Percentiles rank a stretch among this genome's conserved stretches.
Evolutionary conservation across 2,113 vertebrate species (phyloP).

Genomic region (Columba livia): DNA sequence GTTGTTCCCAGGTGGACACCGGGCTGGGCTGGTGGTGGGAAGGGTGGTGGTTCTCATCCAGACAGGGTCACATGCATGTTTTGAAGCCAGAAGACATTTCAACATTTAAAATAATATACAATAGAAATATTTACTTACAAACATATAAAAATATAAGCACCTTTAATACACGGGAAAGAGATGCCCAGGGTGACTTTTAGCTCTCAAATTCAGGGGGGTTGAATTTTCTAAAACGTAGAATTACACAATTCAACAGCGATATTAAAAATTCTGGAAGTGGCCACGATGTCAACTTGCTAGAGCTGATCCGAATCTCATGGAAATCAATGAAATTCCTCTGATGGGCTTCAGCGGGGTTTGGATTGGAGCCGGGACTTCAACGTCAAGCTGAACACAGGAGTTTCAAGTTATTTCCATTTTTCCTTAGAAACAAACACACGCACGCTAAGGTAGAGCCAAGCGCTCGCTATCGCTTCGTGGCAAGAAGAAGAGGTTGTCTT

Average conservation of each 20-base stretch:
- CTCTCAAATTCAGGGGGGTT: background rate
- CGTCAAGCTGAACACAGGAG: background rate
- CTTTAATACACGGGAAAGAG: conserved; percentile 83
- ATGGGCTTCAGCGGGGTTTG: background rate
- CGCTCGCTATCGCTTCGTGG: background rate
- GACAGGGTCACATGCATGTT: conserved; percentile 80
- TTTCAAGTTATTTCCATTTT: conserved; percentile 62
- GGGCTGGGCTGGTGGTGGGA: background rate
- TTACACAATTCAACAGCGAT: background rate
- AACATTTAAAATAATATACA: conserved; percentile 85
- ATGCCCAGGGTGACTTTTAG: conserved; percentile 71
- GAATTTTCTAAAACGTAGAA: background rate
- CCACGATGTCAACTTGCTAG: background rate
- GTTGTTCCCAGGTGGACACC: background rate
- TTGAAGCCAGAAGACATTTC: conserved; percentile 82
- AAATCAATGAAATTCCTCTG: background rate
- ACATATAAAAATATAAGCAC: conserved; percentile 92
- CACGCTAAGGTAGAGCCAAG: background rate
- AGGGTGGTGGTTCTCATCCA: background rate
- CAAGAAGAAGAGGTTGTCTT: background rate
- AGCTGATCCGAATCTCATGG: background rate
- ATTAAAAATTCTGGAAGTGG: background rate
- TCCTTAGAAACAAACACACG: background rate
- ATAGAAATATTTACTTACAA: conserved; percentile 93
- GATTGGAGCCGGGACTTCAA: background rate